These are phyloP conservation scores for Trachops cirrhosus DNA, from an alignment of 2,797 vertebrate species.

Conservation along the genomic window DNA sequence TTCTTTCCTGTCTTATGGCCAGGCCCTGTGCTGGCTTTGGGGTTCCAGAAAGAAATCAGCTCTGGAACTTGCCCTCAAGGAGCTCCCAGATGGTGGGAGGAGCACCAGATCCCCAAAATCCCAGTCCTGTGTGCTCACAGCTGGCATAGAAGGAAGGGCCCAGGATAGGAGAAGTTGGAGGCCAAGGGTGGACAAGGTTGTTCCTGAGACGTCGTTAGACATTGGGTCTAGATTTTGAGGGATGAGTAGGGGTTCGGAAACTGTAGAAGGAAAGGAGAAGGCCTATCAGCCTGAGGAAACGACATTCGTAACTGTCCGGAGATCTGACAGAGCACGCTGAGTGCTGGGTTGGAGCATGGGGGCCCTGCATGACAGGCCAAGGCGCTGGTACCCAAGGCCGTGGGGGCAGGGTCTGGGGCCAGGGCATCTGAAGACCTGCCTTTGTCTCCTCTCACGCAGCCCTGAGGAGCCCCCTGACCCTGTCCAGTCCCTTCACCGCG, in stretches of 20 bases:
- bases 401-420: background rate
- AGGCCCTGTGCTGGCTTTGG: background rate
- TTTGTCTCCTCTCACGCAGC: conserved; percentile 79
- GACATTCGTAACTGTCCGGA: background rate
- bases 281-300: background rate
- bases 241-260: background rate
- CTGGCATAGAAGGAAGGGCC: background rate
- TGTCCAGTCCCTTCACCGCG: conserved; percentile 87
- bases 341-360: fast-evolving
- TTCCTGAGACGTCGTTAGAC: background rate
- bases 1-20: background rate
- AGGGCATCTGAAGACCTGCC: background rate
- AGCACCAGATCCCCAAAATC: background rate
- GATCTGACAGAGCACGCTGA: too few relatives aligned
- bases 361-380: background rate
- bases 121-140: background rate
- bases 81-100: background rate
- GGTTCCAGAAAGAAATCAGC: background rate
- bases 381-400: background rate
- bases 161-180: too few relatives aligned
- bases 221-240: background rate
- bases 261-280: background rate
- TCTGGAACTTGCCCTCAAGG: background rate
- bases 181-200: too few relatives aligned
- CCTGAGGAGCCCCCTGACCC: conserved; percentile 89